Evolutionary conservation across 2,888 invertebrate genomes (phyloP).

Genomic region (Carabus problematicus): DNA sequence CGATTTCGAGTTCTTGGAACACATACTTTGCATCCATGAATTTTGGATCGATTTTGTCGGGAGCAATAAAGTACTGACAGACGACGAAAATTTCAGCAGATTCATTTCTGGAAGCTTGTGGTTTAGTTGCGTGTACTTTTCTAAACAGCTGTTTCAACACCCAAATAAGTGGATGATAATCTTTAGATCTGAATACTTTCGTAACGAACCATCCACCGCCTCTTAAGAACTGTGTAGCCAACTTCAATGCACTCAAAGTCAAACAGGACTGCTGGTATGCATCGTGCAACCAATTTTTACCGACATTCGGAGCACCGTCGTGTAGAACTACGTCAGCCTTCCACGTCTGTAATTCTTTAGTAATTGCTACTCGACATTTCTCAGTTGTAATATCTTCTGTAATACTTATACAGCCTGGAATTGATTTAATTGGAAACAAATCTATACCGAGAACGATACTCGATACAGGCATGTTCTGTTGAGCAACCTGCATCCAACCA

Average conservation of each 20-base stretch:
- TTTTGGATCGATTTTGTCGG: constrained; percentile 90
- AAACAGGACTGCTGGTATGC: constrained; percentile 93
- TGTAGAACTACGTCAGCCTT: constrained; percentile 96
- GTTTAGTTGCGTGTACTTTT: constrained; percentile 97
- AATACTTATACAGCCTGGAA: constrained; percentile 89
- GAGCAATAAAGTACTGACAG: constrained; percentile 92
- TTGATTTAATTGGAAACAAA: constrained; percentile 89
- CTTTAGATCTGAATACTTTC: constrained; percentile 97
- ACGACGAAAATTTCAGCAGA: constrained; percentile 99
- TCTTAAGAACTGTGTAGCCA: constrained; percentile 87
- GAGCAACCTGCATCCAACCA: constrained; percentile 99
- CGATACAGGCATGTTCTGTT: constrained; percentile 96
- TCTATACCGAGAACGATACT: constrained; percentile 96
- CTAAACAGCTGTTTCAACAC: constrained; percentile 96
- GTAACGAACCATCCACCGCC: constrained; percentile 98
- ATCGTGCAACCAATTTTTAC: constrained; percentile 96
- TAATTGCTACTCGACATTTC: constrained; percentile 82
- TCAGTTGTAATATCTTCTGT: constrained; percentile 97
- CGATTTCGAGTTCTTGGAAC: constrained; percentile 89
- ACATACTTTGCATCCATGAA: constrained; percentile 94
- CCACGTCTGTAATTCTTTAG: constrained; percentile 90
- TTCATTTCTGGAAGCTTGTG: constrained; percentile 96
- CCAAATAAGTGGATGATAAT: constrained; percentile 94
- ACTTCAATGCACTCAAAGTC: constrained; percentile 90
- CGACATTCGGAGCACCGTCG: constrained; percentile 98